These are phyloP conservation scores for Priocnemis perturbator DNA, from an alignment of 2,888 invertebrate species.

Conservation along the genomic window DNA sequence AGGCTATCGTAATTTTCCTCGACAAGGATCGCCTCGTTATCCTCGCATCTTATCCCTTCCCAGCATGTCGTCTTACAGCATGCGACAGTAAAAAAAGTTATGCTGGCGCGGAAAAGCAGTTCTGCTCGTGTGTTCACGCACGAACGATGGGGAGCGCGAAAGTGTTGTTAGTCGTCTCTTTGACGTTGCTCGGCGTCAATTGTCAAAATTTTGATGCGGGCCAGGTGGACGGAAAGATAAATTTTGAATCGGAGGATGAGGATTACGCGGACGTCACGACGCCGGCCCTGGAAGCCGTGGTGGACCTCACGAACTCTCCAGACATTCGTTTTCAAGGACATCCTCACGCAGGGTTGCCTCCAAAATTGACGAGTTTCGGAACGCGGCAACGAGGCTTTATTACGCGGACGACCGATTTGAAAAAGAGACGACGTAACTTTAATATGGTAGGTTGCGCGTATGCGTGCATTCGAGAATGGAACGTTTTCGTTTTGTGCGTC, in stretches of 20 bases:
- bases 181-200: background rate
- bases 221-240: conserved; percentile 56
- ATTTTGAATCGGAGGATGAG: conserved; percentile 45
- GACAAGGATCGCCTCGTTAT: conserved; percentile 33
- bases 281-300: no score
- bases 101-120: conserved; percentile 25
- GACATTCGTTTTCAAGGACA: no score
- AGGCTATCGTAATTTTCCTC: conserved; percentile 59
- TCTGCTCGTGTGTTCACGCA: conserved; percentile 7
- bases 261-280: background rate
- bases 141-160: conserved; percentile 28
- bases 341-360: no score
- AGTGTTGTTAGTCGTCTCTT: background rate
- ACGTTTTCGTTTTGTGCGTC: no score
- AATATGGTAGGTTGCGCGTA: no score
- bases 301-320: no score
- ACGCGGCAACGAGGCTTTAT: no score
- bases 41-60: conserved; percentile 42
- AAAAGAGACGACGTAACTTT: background rate
- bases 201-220: background rate
- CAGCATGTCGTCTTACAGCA: background rate
- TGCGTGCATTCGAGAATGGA: no score
- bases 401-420: background rate
- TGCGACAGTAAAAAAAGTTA: background rate
- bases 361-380: no score